Percentiles rank a stretch among this genome's conserved stretches.
Conservation (phyloP, 2,113 vertebrate species). For the Asarcornis scutulata region DNA sequence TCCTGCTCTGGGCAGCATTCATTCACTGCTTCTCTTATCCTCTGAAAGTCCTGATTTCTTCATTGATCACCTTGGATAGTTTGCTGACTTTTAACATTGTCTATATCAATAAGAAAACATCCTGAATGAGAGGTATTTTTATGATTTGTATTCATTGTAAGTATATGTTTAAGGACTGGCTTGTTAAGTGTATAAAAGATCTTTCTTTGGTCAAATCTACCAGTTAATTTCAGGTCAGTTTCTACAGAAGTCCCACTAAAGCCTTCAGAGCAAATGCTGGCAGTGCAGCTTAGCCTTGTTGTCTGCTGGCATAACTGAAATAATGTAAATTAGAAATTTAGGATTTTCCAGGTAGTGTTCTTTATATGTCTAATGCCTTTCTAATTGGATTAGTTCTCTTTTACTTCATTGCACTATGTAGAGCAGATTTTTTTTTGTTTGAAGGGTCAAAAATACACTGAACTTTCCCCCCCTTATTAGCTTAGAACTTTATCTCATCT, state of each 20-base stretch:
- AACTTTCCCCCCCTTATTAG: neutral
- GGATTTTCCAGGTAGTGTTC: neutral
- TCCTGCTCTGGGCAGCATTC: too few species aligned
- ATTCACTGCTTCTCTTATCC: neutral
- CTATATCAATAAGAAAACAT: neutral
- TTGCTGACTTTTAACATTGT: neutral
- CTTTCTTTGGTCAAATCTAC: neutral
- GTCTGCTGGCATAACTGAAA: neutral
- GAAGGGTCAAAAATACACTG: neutral
- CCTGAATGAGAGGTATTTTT: neutral
- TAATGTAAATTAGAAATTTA: neutral
- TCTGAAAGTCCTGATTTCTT: neutral
- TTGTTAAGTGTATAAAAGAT: neutral
- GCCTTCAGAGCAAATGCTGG: neutral
- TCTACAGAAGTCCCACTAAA: neutral
- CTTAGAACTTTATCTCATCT: neutral
- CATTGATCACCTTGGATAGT: neutral
- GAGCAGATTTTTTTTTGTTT: neutral
- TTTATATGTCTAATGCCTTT: neutral
- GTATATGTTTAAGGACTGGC: neutral
- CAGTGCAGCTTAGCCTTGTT: neutral
- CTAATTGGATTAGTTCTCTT: neutral
- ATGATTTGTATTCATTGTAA: neutral
- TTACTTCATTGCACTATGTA: neutral
- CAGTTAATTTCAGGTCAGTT: neutral